These are phyloP conservation scores for Laupala kohalensis DNA, from an alignment of 1,140 invertebrate species.

Conservation along the genomic window DNA sequence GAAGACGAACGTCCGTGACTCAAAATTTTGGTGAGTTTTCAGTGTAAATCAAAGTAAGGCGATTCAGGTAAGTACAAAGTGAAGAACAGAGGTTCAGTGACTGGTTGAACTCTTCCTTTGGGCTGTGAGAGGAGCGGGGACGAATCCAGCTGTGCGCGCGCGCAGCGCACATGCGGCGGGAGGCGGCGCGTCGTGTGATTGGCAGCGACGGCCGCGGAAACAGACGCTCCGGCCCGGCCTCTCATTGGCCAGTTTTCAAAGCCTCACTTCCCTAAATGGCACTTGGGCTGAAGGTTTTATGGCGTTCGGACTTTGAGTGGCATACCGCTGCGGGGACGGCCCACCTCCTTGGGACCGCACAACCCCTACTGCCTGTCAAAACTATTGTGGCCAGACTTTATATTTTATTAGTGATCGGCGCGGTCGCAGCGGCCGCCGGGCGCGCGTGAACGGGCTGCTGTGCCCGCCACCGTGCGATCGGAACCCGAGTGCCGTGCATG, in stretches of 20 bases:
- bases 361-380: conserved; percentile 10
- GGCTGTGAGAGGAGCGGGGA: not conserved
- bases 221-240: conserved; percentile 21
- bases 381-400: conserved; percentile 3
- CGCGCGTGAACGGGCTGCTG: not conserved
- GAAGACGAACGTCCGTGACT: not conserved
- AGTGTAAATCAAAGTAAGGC: not conserved
- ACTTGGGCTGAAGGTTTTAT: conserved; percentile 28
- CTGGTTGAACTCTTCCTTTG: not conserved
- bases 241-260: conserved; percentile 24
- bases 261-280: conserved; percentile 26
- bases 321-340: conserved; percentile 12
- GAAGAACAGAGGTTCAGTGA: not conserved
- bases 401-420: conserved; percentile 7
- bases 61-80: not conserved
- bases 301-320: conserved; percentile 27
- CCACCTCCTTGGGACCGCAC: conserved; percentile 22
- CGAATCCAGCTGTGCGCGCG: not conserved
- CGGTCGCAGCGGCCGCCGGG: not conserved
- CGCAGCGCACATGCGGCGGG: not conserved
- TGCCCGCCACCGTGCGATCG: not conserved
- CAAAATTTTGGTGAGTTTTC: not conserved
- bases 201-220: conserved; percentile 20
- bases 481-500: not conserved
- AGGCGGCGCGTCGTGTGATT: conserved; percentile 17